phyloP scores from a whole-genome alignment of 2,888 invertebrate species.

The Agrochola macilenta region DNA sequence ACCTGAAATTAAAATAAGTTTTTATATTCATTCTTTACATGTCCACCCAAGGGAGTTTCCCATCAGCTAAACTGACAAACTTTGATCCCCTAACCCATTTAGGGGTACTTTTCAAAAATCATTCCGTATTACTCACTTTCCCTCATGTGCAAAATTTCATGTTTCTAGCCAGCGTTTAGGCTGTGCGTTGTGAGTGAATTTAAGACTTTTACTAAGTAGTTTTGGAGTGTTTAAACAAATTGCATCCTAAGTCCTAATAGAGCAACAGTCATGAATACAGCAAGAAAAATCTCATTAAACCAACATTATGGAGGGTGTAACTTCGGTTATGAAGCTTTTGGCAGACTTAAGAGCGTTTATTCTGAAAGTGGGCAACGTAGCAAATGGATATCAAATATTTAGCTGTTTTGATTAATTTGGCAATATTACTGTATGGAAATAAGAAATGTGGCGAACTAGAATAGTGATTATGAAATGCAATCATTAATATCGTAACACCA shows the following conservation, averaged over 20 bases:
- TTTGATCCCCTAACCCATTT: background rate
- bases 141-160: background rate
- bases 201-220: background rate
- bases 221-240: background rate
- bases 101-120: background rate
- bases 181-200: background rate
- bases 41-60: background rate
- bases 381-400: too few species aligned
- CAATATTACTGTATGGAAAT: too few species aligned
- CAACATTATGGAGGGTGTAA: background rate
- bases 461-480: too few species aligned
- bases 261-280: background rate
- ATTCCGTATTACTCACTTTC: background rate
- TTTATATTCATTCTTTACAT: background rate
- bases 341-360: too few species aligned
- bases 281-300: background rate
- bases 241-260: background rate
- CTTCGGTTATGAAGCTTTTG: too few species aligned
- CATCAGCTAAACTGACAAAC: background rate
- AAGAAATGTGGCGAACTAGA: too few species aligned
- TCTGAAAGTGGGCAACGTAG: too few species aligned
- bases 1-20: slow-evolving; percentile 77
- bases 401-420: too few species aligned
- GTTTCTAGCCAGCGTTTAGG: background rate
- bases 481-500: too few species aligned